Evolutionary conservation across 2,113 vertebrate species (phyloP).

Genomic region (Campylorhamphus procurvoides): DNA sequence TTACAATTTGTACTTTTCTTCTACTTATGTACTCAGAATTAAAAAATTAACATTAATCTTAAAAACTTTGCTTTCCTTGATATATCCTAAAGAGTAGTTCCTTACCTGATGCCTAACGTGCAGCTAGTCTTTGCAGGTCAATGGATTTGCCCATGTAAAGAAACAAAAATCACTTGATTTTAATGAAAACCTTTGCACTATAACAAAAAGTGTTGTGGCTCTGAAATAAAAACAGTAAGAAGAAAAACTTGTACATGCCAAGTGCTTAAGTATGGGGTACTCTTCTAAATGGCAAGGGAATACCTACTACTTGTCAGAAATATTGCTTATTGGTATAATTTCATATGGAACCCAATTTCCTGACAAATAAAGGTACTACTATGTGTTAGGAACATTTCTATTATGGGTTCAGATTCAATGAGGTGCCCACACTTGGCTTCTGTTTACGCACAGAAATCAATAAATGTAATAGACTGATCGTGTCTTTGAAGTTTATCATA

Average conservation of each 20-base stretch:
- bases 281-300: not conserved
- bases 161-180: not conserved
- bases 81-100: not conserved
- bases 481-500: not conserved
- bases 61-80: not conserved
- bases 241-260: not conserved
- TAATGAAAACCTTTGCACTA: not conserved
- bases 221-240: not conserved
- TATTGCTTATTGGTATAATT: not conserved
- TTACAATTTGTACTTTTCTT: not conserved
- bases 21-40: not conserved
- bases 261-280: accelerated
- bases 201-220: not conserved
- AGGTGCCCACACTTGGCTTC: not conserved
- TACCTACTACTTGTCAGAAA: not conserved
- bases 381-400: not conserved
- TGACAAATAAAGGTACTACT: not conserved
- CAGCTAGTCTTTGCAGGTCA: not conserved
- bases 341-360: not conserved
- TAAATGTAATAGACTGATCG: not conserved
- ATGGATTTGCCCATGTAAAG: not conserved
- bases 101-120: not conserved
- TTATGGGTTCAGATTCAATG: not conserved
- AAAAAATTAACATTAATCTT: not conserved
- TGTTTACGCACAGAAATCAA: constrained; percentile 33